Base-by-base conservation (phyloP, 2,113 vertebrate genomes). In the Falcunculus frontatus region DNA sequence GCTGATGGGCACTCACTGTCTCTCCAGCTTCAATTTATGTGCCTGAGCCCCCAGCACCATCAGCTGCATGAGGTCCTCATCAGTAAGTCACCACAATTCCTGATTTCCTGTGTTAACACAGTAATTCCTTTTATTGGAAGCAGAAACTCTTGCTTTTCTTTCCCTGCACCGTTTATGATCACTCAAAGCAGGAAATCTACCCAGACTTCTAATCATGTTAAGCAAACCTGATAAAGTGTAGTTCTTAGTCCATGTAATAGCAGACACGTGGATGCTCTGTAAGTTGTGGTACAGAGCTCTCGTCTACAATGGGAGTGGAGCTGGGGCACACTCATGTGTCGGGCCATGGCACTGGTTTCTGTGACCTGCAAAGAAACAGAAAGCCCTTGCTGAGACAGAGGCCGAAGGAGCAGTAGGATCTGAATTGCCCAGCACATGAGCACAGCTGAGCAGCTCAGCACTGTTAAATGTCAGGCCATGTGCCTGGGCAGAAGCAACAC, bases 271-370 rank as follows among this genome's bases (percentile, higher is more conserved):
- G 76, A 8, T 44, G 37, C 73, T 52, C 27, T 15, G 33, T 29
- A 7, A 21, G 6, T 5, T 35, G 13, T 30, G 57, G 1, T 33
- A 6, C 29, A 55, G 14, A 84, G 46, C 46, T 80, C 15, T 80
- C 10, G 9, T 29, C 64, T 26, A 0, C 23, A n/a, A 4, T 1
- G 14, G 42, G 42, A 70, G 30, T 2, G 42, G 47, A 41, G 33
- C 50, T 23, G 35, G 62, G 42, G 22, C 30, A 17, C 39, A 27
- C 60, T 30, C 7, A 0, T 3, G 49, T 29, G 30, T 35, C 0
- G 0, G 11, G 37, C 32, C 13, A 1, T 10, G 52, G 55, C 41
- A 44, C 44, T 16, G 23, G 8, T 67, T 87, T 65, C 44, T 49
- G 46, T 87, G 81, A 74, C 37, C n/a, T 65, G 68, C n/a, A 42